Percentiles rank a stretch among this genome's conserved stretches.
Conservation (phyloP, 1,140 invertebrate genomes). For the Leptopilina boulardi region DNA sequence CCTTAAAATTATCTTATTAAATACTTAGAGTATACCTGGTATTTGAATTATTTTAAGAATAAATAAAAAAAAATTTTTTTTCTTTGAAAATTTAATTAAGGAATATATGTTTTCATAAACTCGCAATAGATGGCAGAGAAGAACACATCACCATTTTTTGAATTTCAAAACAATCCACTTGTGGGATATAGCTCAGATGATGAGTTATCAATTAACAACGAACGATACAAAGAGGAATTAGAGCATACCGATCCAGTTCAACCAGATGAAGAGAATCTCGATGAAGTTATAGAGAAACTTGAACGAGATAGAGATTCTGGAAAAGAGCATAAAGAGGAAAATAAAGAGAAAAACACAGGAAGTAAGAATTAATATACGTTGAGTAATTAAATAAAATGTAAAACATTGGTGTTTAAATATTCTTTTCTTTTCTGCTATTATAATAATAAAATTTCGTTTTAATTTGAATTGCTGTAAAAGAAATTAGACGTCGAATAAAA, state of each 20-base stretch:
- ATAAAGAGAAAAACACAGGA: too few species aligned
- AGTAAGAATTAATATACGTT: background rate
- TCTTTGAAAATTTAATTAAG: background rate
- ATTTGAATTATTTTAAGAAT: background rate
- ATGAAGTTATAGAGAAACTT: too few species aligned
- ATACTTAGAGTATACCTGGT: background rate
- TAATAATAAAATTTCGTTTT: background rate
- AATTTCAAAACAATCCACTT: too few species aligned
- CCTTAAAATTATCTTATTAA: background rate
- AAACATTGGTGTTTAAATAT: conserved; percentile 3
- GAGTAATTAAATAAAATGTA: background rate
- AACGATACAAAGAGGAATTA: too few species aligned
- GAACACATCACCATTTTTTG: background rate
- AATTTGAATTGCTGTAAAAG: background rate
- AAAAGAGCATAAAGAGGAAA: too few species aligned
- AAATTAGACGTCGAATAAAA: conserved; percentile 33
- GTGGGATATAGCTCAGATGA: too few species aligned
- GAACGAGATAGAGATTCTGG: too few species aligned
- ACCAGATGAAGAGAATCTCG: too few species aligned
- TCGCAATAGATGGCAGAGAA: background rate
- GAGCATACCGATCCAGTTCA: too few species aligned
- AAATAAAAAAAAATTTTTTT: background rate
- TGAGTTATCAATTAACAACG: too few species aligned
- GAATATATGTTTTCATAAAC: background rate
- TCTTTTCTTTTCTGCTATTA: too few species aligned